These are phyloP conservation scores for Petromus typicus DNA, from an alignment of 2,113 vertebrate species.

Conservation along the genomic window DNA sequence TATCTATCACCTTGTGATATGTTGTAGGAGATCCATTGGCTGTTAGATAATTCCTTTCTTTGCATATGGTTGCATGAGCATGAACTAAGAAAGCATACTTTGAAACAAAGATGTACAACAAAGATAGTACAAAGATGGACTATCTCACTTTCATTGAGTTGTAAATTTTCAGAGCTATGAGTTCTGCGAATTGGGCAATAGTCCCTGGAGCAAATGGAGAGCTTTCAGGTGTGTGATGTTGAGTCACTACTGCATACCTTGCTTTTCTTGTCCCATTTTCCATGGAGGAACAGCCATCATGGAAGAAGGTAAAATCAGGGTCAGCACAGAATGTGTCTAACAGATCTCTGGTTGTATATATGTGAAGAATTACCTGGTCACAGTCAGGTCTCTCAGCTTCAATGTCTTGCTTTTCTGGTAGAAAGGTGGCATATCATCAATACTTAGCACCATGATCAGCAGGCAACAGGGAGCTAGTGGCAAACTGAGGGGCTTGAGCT, in stretches of 20 bases:
- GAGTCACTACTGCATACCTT: too few relatives aligned
- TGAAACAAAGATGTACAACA: not conserved
- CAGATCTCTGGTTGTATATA: not conserved
- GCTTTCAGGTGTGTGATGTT: too few relatives aligned
- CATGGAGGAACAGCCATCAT: too few relatives aligned
- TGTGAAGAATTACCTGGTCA: not conserved
- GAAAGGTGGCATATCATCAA: not conserved
- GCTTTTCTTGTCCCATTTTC: too few relatives aligned
- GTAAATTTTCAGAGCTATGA: not conserved
- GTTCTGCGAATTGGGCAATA: too few relatives aligned
- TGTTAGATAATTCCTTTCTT: not conserved
- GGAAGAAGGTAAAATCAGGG: not conserved
- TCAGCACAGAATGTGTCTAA: not conserved
- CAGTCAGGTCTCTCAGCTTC: not conserved
- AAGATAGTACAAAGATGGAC: not conserved
- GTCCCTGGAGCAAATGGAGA: too few relatives aligned
- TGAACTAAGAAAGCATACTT: not conserved
- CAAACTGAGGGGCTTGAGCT: not conserved
- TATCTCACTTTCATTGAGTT: not conserved
- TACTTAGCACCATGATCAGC: not conserved
- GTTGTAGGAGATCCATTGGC: not conserved
- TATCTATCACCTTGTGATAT: not conserved
- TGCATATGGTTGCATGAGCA: not conserved
- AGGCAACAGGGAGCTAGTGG: not conserved
- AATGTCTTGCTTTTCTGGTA: not conserved